Percentiles rank a stretch among this genome's conserved stretches.
Evolutionary conservation across 2,888 invertebrate species (phyloP).

Genomic region (Callimorpha dominula): DNA sequence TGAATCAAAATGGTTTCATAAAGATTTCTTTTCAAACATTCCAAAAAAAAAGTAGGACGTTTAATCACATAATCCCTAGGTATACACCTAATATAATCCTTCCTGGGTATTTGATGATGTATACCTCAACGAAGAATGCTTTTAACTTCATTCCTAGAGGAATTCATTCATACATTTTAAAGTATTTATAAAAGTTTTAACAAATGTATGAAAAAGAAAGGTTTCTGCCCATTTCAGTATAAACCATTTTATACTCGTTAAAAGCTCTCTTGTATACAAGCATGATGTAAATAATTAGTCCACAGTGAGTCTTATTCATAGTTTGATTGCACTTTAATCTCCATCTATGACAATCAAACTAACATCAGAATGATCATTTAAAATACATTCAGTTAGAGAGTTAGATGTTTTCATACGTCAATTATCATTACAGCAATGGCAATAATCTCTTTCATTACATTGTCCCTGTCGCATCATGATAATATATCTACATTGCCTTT

Average conservation of each 20-base stretch:
- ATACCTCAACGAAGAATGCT: too few species aligned
- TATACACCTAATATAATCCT: too few species aligned
- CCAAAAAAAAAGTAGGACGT: too few species aligned
- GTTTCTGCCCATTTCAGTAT: background rate
- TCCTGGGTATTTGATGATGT: too few species aligned
- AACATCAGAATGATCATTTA: conserved; percentile 36
- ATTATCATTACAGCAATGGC: conserved; percentile 59
- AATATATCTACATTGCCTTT: conserved; percentile 70
- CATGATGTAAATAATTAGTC: background rate
- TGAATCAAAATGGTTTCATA: too few species aligned
- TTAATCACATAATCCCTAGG: too few species aligned
- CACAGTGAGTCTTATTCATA: background rate
- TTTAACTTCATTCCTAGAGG: too few species aligned
- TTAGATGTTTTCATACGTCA: conserved; percentile 46
- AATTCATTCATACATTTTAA: too few species aligned
- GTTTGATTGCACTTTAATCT: conserved; percentile 29
- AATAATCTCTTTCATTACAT: conserved; percentile 65
- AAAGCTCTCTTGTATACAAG: background rate
- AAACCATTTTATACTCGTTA: background rate
- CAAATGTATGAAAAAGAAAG: background rate
- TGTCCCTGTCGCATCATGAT: conserved; percentile 60
- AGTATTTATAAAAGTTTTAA: too few species aligned
- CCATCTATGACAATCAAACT: conserved; percentile 35
- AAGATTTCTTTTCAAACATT: too few species aligned
- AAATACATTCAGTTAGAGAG: conserved; percentile 30